A percentile compares a stretch with the other conserved stretches of the same genome.
phyloP scores from a whole-genome alignment of 2,888 invertebrate genomes.

The Eupithecia subfuscata region DNA sequence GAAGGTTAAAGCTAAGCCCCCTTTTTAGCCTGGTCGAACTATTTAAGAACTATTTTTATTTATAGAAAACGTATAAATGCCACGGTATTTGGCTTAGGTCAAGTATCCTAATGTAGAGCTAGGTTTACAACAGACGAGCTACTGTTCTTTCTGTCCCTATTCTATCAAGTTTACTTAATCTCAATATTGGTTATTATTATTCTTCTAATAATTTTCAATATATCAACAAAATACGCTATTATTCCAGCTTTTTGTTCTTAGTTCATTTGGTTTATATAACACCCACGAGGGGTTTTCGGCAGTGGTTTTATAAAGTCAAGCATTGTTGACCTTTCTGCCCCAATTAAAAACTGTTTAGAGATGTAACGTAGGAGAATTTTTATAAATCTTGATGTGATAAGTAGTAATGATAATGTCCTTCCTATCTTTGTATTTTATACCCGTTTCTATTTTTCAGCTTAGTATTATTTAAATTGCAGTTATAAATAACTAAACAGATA shows the following conservation, averaged over 20 bases:
- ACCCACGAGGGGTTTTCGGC: no score
- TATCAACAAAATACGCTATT: background rate
- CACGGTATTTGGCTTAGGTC: no score
- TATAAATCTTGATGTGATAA: slow-evolving; percentile 14
- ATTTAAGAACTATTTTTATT: background rate
- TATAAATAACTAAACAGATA: background rate
- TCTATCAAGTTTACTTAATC: background rate
- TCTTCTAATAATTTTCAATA: background rate
- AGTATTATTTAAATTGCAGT: background rate
- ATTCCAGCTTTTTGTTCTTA: background rate
- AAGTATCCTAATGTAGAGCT: background rate
- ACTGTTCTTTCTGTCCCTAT: background rate
- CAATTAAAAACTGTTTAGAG: background rate
- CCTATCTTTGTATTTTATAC: background rate
- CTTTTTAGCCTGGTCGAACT: background rate
- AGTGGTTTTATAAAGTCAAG: background rate
- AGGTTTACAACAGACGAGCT: background rate
- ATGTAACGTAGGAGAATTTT: background rate
- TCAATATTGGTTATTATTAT: background rate
- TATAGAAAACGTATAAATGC: background rate
- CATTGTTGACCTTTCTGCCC: background rate
- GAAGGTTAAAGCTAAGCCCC: no score
- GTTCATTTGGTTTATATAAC: background rate
- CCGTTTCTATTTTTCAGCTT: background rate
- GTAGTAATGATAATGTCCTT: background rate